phyloP scores from a whole-genome alignment of 2,797 vertebrate genomes.

The Poecilia velifera region DNA sequence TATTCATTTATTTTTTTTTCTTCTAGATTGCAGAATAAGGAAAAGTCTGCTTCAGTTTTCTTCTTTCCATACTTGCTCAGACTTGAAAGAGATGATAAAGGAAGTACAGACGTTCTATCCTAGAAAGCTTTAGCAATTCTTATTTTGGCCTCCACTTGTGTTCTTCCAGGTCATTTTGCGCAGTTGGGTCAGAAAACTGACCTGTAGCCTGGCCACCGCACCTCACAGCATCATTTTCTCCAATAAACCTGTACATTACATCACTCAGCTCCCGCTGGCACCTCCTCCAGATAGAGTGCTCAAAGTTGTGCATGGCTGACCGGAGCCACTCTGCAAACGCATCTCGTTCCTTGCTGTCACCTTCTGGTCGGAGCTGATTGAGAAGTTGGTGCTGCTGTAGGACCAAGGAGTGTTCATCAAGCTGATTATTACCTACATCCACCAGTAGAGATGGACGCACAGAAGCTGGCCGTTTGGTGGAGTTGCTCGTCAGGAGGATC shows the following conservation, averaged over 20 bases:
- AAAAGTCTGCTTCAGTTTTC: neutral
- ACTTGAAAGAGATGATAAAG: neutral
- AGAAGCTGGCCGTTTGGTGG: neutral
- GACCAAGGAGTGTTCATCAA: conserved; percentile 1
- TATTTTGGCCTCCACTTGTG: neutral
- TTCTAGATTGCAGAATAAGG: neutral
- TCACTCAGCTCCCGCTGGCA: conserved; percentile 5
- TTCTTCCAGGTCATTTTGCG: neutral
- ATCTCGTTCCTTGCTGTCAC: neutral
- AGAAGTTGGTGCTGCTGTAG: conserved; percentile 2
- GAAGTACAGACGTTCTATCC: neutral
- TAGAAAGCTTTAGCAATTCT: neutral
- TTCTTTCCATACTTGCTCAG: neutral
- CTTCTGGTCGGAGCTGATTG: neutral
- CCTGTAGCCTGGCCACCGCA: neutral
- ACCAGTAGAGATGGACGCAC: neutral
- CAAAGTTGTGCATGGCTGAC: conserved; percentile 8
- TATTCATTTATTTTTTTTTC: neutral
- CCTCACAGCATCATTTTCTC: conserved; percentile 1
- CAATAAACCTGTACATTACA: conserved; percentile 7
- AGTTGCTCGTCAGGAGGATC: neutral
- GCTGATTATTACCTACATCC: neutral
- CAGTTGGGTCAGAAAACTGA: neutral
- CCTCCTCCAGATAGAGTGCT: conserved; percentile 7
- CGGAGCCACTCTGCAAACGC: conserved; percentile 3